Evolutionary conservation across 2,797 vertebrate genomes (phyloP).

Genomic region (Gymnodraco acuticeps): DNA sequence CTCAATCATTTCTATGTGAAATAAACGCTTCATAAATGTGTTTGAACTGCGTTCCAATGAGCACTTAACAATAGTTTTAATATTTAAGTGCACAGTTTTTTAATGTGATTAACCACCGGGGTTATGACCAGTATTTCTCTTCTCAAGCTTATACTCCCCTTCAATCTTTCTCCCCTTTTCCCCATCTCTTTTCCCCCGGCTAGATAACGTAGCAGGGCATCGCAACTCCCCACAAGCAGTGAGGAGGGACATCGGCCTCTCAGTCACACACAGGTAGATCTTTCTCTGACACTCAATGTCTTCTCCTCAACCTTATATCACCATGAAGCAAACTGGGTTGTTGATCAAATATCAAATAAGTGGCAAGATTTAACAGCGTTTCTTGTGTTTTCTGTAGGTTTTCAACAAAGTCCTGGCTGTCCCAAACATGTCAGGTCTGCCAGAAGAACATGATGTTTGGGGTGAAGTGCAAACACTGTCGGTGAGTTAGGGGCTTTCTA

Average conservation of each 20-base stretch:
- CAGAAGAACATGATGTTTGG: constrained; percentile 99
- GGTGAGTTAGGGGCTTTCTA: constrained; percentile 56
- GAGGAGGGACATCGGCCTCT: constrained; percentile 95
- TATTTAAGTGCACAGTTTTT: constrained; percentile 1
- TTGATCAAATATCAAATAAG: background rate
- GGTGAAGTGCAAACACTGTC: constrained; percentile 99
- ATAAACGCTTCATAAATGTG: background rate
- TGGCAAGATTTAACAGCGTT: background rate
- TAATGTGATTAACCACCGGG: background rate
- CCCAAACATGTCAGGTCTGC: constrained; percentile 98
- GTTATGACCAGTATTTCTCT: background rate
- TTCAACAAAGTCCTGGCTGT: constrained; percentile 98
- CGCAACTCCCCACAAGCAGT: constrained; percentile 94
- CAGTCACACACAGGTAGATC: constrained; percentile 94
- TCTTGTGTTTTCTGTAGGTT: constrained; percentile 84
- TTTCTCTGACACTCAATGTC: background rate
- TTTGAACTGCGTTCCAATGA: background rate
- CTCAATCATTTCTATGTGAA: background rate
- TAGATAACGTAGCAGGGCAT: constrained; percentile 87
- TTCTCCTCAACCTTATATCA: background rate
- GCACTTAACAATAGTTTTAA: background rate
- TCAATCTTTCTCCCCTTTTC: background rate
- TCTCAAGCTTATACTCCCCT: background rate
- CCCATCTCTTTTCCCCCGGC: background rate
- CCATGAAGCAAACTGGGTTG: background rate